A percentile compares a stretch with the other conserved stretches of the same genome.
Evolutionary conservation across 2,888 invertebrate species (phyloP).

Genomic region (Zygaena filipendulae): DNA sequence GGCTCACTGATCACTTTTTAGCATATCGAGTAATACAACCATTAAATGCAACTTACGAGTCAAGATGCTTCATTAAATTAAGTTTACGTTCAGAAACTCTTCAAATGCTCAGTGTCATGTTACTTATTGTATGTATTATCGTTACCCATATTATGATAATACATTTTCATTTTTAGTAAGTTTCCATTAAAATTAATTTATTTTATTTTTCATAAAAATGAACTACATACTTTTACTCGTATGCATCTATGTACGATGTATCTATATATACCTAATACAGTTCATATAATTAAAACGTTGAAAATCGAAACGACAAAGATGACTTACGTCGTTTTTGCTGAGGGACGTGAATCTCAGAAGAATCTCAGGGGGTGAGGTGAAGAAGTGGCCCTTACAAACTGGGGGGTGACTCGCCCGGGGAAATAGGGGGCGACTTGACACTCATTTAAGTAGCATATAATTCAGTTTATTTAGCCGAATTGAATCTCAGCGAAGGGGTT

Average conservation of each 20-base stretch:
- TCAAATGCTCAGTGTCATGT: too few species aligned
- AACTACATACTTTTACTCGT: constrained; percentile 8
- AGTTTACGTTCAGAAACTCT: too few species aligned
- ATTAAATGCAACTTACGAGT: too few species aligned
- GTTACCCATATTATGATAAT: too few species aligned
- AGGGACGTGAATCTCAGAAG: constrained; percentile 36
- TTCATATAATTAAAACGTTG: constrained; percentile 7
- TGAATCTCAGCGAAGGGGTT: constrained; percentile 43
- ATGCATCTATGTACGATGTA: too few species aligned
- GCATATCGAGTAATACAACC: too few species aligned
- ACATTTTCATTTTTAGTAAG: too few species aligned
- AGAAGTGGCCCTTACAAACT: constrained; percentile 37
- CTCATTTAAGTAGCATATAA: constrained; percentile 78
- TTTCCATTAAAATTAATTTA: too few species aligned
- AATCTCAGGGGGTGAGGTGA: constrained; percentile 47
- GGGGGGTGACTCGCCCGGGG: constrained; percentile 21
- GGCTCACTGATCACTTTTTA: too few species aligned
- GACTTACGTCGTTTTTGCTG: constrained; percentile 22
- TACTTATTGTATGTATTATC: too few species aligned
- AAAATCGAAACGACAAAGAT: constrained; percentile 13
- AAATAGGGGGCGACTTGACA: constrained; percentile 48
- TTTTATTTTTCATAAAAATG: constrained; percentile 1
- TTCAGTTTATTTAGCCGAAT: constrained; percentile 72
- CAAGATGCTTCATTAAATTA: too few species aligned
- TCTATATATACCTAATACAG: constrained; percentile 15